Percentiles rank a stretch among this genome's conserved stretches.
These are phyloP conservation scores for Oceanites oceanicus DNA, from an alignment of 2,113 vertebrate species.

Conservation along the genomic window DNA sequence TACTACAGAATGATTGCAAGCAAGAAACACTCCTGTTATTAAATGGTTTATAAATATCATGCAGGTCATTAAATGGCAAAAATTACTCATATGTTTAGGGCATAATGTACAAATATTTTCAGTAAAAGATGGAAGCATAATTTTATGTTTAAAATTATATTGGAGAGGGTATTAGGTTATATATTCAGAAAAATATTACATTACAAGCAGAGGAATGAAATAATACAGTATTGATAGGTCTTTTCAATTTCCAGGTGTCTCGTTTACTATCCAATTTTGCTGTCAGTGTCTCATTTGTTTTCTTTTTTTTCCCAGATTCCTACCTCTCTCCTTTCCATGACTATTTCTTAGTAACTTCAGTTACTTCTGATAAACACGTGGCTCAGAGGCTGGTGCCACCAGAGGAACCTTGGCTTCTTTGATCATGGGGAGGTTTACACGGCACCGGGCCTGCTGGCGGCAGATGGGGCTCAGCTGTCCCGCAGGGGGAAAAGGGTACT, in stretches of 20 bases:
- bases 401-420: too few relatives aligned
- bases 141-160: neutral
- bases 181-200: neutral
- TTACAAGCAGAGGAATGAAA: neutral
- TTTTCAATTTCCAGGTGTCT: neutral
- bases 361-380: neutral
- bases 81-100: neutral
- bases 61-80: neutral
- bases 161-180: neutral
- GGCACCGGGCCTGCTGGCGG: too few relatives aligned
- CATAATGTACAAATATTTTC: neutral
- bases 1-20: neutral
- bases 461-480: too few relatives aligned
- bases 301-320: neutral
- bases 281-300: neutral
- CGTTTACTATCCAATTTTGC: neutral
- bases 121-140: neutral
- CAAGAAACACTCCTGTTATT: neutral
- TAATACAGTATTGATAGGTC: neutral
- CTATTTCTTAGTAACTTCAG: neutral
- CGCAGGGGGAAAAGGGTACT: too few relatives aligned
- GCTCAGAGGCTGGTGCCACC: too few relatives aligned
- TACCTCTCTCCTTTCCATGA: neutral
- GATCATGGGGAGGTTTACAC: too few relatives aligned
- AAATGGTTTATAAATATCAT: neutral